A percentile compares a stretch with the other conserved stretches of the same genome.
These are phyloP conservation scores for Mimachlamys varia DNA, from an alignment of 2,888 invertebrate genomes.

Conservation along the genomic window DNA sequence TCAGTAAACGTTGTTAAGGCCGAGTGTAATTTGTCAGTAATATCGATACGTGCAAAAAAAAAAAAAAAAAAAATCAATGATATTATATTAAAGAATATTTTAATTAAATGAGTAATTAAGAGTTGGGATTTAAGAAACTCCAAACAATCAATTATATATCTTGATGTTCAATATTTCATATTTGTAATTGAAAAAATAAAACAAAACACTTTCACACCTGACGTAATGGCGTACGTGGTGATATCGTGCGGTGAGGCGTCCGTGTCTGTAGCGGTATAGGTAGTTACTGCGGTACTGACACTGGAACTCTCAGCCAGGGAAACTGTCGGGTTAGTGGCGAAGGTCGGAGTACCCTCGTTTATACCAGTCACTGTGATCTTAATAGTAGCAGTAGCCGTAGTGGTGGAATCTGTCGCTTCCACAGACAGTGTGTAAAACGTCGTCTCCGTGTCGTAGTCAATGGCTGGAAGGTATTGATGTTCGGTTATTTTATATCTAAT, in stretches of 20 bases:
- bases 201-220: not conserved
- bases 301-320: slow-evolving; percentile 56
- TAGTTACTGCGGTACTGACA: slow-evolving; percentile 51
- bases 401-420: not conserved
- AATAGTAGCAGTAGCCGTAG: slow-evolving; percentile 25
- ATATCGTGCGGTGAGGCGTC: slow-evolving; percentile 63
- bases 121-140: too few species aligned
- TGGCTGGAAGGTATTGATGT: not conserved
- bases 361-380: slow-evolving; percentile 30
- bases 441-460: slow-evolving; percentile 38
- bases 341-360: slow-evolving; percentile 37
- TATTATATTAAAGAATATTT: too few species aligned
- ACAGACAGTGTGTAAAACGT: slow-evolving; percentile 32
- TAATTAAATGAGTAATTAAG: too few species aligned
- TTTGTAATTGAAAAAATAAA: too few species aligned
- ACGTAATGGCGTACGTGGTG: slow-evolving; percentile 24
- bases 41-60: too few species aligned
- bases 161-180: too few species aligned
- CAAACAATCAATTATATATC: too few species aligned
- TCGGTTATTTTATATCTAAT: not conserved
- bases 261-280: slow-evolving; percentile 60
- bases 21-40: too few species aligned
- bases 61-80: too few species aligned
- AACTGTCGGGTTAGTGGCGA: slow-evolving; percentile 43
- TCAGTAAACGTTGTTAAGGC: too few species aligned